A percentile compares a stretch with the other conserved stretches of the same genome.
Conservation (phyloP, 2,113 vertebrate species). For the Sorex fumeus region DNA sequence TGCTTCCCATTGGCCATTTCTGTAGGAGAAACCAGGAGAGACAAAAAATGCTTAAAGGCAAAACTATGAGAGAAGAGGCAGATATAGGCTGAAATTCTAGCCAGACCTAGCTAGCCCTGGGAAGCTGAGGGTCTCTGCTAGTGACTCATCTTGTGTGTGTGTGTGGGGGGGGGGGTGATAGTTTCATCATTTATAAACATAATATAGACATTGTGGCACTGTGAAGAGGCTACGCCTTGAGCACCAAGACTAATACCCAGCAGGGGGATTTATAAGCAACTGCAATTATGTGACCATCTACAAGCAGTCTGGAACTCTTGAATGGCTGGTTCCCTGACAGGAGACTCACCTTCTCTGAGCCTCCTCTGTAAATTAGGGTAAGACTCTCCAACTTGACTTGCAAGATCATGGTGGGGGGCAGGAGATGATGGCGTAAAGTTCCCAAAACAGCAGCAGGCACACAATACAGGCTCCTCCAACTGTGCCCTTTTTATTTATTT, state of each 20-base stretch:
- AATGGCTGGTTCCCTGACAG: not conserved
- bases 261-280: not conserved
- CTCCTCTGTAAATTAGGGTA: not conserved
- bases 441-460: not conserved
- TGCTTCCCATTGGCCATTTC: not conserved
- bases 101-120: not conserved
- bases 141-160: not conserved
- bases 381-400: not conserved
- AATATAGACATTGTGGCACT: fast-evolving
- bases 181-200: not conserved
- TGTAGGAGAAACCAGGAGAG: not conserved
- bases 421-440: not conserved
- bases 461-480: fast-evolving
- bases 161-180: not conserved
- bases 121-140: not conserved
- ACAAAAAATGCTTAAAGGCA: not conserved
- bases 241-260: not conserved
- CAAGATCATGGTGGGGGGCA: fast-evolving
- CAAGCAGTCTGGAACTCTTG: not conserved
- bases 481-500: not conserved
- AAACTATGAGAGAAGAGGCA: not conserved
- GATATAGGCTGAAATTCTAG: not conserved
- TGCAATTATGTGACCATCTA: fast-evolving
- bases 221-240: not conserved
- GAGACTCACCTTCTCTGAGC: not conserved